Base-by-base conservation (phyloP, 2,797 vertebrate genomes). In the Cynopterus sphinx region DNA sequence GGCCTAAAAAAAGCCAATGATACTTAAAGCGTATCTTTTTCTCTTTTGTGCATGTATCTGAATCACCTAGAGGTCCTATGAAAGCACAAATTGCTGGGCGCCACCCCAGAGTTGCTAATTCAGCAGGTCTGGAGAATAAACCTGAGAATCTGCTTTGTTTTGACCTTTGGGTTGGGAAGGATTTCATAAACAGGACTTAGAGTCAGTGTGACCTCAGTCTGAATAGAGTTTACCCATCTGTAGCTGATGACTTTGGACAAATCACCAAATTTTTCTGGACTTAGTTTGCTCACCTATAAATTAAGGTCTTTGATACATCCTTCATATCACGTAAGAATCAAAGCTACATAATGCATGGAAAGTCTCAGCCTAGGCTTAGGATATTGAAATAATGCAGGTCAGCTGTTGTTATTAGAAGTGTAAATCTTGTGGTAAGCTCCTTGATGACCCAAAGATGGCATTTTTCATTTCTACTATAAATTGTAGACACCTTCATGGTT, bases 251-350 rank as follows among this genome's bases (percentile, higher is more conserved):
- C n/a, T 15, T 63, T 93, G 36, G 33, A 63, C 59, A 39, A 65
- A 39, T 94, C 65, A 39, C 5, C 65, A 41, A 84, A 65, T 41
- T 87, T 94, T 63, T 96, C n/a, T 81, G 71, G 39, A 68, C 59
- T 85, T 84, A 53, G 33, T 91, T 91, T 79, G 51, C n/a, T 79
- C 36, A 79, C 49, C 10, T 65, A 33, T 36, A 92, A 89, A 90
- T 63, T 22, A 95, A 90, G 2, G 15, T 5, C 83, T 87, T 59
- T 65, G n/a, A 68, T 70, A 67, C 1, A 13, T 39, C 71, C 51
- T 93, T 90, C 51, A 84, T 43, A 70, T 46, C 59, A 57, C 86
- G 3, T 63, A 63, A 70, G 43, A 71, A 71, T 90, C 39, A 77
- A 91, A 92, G n/a, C 59, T 39, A 94, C 84, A 71, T 79, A 68